A percentile compares a stretch with the other conserved stretches of the same genome.
These are phyloP conservation scores for Oreotrochilus melanogaster DNA, from an alignment of 2,113 vertebrate species.

Conservation along the genomic window DNA sequence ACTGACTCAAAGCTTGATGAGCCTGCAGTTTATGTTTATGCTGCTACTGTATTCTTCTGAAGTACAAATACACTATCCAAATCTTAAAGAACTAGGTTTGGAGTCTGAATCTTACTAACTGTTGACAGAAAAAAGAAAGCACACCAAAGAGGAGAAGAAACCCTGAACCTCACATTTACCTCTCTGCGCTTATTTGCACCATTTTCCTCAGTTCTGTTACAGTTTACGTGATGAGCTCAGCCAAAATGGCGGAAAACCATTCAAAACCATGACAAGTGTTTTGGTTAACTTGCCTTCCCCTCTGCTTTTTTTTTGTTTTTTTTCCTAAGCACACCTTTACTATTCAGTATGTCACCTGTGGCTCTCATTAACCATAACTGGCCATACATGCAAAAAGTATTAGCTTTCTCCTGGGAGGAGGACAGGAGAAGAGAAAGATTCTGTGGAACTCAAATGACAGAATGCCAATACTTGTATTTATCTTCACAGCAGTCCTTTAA, in stretches of 20 bases:
- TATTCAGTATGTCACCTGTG: background rate
- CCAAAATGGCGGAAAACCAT: background rate
- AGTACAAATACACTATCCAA: background rate
- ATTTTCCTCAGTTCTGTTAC: background rate
- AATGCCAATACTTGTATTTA: background rate
- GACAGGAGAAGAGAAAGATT: background rate
- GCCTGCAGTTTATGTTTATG: background rate
- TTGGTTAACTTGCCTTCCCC: background rate
- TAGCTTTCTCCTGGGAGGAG: background rate
- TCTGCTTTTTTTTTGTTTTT: accelerated
- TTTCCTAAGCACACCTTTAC: background rate
- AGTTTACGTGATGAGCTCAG: background rate
- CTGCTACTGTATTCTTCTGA: background rate
- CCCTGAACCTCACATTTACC: background rate
- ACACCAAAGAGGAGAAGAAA: background rate
- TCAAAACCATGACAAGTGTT: background rate
- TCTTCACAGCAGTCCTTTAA: background rate
- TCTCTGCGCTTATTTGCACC: background rate
- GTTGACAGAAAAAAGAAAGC: background rate
- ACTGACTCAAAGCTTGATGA: accelerated
- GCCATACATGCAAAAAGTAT: background rate
- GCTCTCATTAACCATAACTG: background rate
- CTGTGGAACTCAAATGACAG: background rate
- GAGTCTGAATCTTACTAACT: background rate
- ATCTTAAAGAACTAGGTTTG: background rate